Base-by-base conservation (phyloP, 2,113 vertebrate species). In the Edolisoma coerulescens region DNA sequence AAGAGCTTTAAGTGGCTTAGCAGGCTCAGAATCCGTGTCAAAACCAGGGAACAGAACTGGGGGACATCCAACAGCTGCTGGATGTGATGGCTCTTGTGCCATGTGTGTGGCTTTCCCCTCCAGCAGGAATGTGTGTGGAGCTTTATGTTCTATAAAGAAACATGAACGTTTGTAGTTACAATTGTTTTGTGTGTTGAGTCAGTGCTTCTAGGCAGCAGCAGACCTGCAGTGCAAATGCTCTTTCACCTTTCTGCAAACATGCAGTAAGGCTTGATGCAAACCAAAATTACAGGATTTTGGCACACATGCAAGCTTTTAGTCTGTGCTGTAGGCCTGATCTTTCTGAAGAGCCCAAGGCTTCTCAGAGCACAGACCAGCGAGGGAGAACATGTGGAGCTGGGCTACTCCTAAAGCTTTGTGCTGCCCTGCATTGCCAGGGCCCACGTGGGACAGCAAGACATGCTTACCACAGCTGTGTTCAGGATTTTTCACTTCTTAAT, bases 211-310 rank as follows among this genome's bases (percentile, higher is more conserved):
- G 17, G 42, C 57, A 79, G 75, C 18, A 41, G 26, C 17, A 84
- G 56, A 11, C 26, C 17, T 56, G 16, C 19, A 24, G 52, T 28
- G 52, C 0, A 0, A 13, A 0, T 42, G 28, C 42, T n/a, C 18
- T 33, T 92, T 50, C 49, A 59, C 17, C 65, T 85, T 53, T 54
- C 75, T 45, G 65, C 67, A 41, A 59, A 18, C 1, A 15, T 63
- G 24, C n/a, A 30, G 17, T 9, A 41, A 49, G n/a, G 32, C 39
- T 78, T 37, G 20, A 18, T 42, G 37, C 24, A 70, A 75, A 35
- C 37, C 42, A 24, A 39, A 82, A 37, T 20, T 3, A 17, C 35
- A 67, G 54, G 21, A 32, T 88, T 71, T 90, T 26, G 37, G 28
- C 18, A 10, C 1, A 1, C 5, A 0, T 20, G 24, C 22, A 82